A percentile compares a stretch with the other conserved stretches of the same genome.
phyloP scores from a whole-genome alignment of 2,797 vertebrate genomes.

The Danio kyathit region DNA sequence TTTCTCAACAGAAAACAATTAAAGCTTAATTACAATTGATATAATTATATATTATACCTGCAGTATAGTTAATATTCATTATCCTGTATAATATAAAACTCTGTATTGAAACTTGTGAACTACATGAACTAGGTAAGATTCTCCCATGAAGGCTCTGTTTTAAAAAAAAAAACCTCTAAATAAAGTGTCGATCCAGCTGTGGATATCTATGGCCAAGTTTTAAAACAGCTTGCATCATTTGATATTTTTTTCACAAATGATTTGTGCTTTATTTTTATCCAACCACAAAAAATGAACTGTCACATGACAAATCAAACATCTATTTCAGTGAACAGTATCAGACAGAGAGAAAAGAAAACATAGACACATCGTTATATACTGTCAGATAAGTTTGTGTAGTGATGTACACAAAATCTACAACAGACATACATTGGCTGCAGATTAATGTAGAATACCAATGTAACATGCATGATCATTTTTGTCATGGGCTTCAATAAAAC shows the following conservation, averaged over 20 bases:
- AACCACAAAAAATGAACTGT: constrained; percentile 14
- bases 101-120: neutral
- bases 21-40: neutral
- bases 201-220: neutral
- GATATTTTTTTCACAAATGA: neutral
- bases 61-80: neutral
- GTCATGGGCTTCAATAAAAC: constrained; percentile 61
- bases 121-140: too few species aligned
- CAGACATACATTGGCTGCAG: constrained; percentile 43
- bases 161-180: neutral
- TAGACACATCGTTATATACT: constrained; percentile 40
- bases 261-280: constrained; percentile 27
- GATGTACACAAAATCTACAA: constrained; percentile 38
- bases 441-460: constrained; percentile 39
- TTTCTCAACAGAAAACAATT: neutral
- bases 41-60: neutral
- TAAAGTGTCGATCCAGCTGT: neutral
- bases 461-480: constrained; percentile 62
- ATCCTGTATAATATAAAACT: neutral
- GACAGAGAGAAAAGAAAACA: neutral
- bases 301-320: constrained; percentile 33
- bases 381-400: constrained; percentile 31
- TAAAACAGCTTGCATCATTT: constrained; percentile 14
- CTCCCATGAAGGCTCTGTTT: too few species aligned
- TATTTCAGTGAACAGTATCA: constrained; percentile 19